Evolutionary conservation across 2,797 vertebrate species (phyloP).

Genomic region (Vireo griseus): DNA sequence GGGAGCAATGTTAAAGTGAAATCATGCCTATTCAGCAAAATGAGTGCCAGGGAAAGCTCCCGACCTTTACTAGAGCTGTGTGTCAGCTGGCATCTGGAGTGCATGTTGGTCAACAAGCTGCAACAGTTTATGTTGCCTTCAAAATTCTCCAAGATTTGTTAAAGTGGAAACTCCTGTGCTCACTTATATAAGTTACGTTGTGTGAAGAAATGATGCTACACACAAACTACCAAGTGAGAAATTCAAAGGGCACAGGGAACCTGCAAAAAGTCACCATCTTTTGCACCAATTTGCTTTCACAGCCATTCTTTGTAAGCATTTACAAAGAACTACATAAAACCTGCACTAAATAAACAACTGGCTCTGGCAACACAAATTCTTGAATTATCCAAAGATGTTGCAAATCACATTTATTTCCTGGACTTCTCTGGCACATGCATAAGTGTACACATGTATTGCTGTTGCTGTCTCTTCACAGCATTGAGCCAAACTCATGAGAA

Average conservation of each 20-base stretch:
- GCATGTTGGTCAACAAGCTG: neutral
- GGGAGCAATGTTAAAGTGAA: neutral
- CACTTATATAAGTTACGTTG: rapidly evolving
- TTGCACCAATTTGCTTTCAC: neutral
- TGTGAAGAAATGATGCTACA: neutral
- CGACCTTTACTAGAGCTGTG: neutral
- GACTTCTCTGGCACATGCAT: neutral
- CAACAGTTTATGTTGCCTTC: neutral
- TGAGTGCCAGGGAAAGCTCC: neutral
- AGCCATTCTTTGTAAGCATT: neutral
- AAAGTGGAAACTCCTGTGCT: neutral
- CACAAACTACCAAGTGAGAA: neutral
- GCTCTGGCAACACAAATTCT: neutral
- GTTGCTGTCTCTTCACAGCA: neutral
- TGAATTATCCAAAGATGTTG: neutral
- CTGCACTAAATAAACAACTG: neutral
- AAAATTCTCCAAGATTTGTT: neutral
- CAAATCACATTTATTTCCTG: neutral
- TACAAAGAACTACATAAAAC: neutral
- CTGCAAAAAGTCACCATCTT: neutral
- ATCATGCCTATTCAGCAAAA: neutral
- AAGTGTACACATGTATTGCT: rapidly evolving
- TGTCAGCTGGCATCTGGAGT: neutral
- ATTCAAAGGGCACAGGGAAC: neutral
- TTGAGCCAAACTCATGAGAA: neutral